Conservation (phyloP, 92 coral and sea anemone genomes). For the Porites lobata region DNA sequence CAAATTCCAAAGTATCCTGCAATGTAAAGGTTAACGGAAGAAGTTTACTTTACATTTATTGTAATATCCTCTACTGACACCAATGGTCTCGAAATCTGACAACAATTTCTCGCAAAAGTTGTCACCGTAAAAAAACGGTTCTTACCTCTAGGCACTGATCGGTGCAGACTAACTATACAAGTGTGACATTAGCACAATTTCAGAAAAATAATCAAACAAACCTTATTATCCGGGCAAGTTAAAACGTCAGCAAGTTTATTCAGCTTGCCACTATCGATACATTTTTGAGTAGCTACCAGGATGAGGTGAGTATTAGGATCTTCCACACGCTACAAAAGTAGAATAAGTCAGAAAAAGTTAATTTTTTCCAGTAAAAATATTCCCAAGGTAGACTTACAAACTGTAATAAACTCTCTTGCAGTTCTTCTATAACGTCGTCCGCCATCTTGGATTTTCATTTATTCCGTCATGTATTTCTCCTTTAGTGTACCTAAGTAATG, state of each 20-base stretch:
- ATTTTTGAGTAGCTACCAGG: constrained; percentile 78
- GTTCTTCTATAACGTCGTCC: constrained; percentile 45
- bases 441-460: constrained; percentile 60
- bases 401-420: constrained; percentile 35
- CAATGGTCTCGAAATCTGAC: no score
- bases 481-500: not conserved
- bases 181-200: no score
- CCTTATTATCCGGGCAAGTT: constrained; percentile 63
- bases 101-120: no score
- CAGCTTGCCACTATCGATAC: constrained; percentile 64
- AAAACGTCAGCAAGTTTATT: constrained; percentile 58
- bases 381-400: constrained; percentile 56
- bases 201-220: not conserved
- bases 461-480: not conserved
- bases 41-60: not conserved
- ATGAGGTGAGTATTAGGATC: constrained; percentile 67
- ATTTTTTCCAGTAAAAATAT: not conserved
- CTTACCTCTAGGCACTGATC: no score
- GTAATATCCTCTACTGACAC: no score
- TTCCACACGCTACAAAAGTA: constrained; percentile 60
- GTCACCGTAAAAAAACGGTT: no score
- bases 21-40: not conserved
- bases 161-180: no score
- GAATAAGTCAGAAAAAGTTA: not conserved
- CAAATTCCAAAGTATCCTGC: constrained; percentile 84